These are phyloP conservation scores for Artemisiospiza belli DNA, from an alignment of 2,113 vertebrate species.

Conservation along the genomic window DNA sequence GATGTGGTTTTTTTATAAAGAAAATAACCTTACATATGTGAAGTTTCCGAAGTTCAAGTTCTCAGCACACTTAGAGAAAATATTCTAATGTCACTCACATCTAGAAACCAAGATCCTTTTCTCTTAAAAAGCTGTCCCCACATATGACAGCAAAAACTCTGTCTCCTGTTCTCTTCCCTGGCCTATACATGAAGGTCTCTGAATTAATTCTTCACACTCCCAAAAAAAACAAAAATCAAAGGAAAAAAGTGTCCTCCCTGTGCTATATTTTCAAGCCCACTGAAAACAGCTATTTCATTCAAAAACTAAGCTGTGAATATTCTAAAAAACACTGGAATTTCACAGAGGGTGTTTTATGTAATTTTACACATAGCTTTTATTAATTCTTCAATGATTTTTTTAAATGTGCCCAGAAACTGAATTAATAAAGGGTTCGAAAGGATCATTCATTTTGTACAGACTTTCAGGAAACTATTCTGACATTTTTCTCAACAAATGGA, in stretches of 20 bases:
- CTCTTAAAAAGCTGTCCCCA: neutral
- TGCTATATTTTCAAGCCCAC: neutral
- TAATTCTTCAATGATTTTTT: neutral
- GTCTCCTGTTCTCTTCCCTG: neutral
- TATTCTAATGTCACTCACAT: neutral
- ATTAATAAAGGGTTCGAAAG: neutral
- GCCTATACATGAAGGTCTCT: neutral
- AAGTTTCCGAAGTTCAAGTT: neutral
- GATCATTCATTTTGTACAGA: neutral
- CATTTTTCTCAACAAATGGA: slow-evolving; percentile 23
- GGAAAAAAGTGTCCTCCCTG: neutral
- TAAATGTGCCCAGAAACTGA: neutral
- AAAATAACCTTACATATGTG: neutral
- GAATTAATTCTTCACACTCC: neutral
- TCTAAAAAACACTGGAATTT: neutral
- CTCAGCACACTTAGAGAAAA: neutral
- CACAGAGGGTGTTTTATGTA: neutral
- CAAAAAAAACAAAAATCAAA: neutral
- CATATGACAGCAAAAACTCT: neutral
- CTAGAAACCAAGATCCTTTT: neutral
- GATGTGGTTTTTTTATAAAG: neutral
- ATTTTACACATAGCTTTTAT: neutral
- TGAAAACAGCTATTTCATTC: neutral
- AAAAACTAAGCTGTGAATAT: neutral
- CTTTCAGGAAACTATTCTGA: neutral